Percentiles rank a stretch among this genome's conserved stretches.
Evolutionary conservation across 2,113 vertebrate species (phyloP).

Genomic region (Elephantulus edwardii): DNA sequence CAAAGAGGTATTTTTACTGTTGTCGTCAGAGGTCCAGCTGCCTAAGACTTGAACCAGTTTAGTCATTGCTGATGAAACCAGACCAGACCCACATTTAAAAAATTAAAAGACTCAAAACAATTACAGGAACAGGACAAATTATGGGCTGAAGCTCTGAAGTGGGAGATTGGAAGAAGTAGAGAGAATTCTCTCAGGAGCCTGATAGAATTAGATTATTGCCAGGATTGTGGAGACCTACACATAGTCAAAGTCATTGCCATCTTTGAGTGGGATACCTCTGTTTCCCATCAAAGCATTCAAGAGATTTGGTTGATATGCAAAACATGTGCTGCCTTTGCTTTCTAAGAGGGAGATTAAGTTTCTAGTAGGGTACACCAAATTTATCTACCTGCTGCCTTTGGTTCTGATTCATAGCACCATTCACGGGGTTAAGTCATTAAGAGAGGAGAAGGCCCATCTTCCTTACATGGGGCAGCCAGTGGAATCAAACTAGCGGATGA

Average conservation of each 20-base stretch:
- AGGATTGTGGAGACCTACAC: neutral
- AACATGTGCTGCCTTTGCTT: neutral
- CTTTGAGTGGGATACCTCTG: neutral
- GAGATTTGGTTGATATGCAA: neutral
- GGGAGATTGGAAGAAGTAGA: neutral
- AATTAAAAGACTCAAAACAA: neutral
- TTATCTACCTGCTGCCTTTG: no score
- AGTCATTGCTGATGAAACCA: neutral
- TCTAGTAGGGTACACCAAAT: no score
- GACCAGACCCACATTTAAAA: neutral
- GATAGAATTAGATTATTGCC: neutral
- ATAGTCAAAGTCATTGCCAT: neutral
- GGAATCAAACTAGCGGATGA: no score
- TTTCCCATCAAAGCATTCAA: neutral
- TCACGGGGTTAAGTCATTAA: no score
- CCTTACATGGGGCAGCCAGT: no score
- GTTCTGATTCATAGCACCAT: no score
- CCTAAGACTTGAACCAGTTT: neutral
- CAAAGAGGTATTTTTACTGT: slow-evolving; percentile 13
- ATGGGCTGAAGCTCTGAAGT: neutral
- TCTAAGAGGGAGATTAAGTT: neutral
- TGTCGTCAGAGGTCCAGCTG: neutral
- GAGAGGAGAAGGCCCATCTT: no score
- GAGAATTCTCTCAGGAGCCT: neutral
- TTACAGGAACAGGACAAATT: neutral